Evolutionary conservation across 1,140 invertebrate genomes (phyloP).

Genomic region (Melitaea cinxia): DNA sequence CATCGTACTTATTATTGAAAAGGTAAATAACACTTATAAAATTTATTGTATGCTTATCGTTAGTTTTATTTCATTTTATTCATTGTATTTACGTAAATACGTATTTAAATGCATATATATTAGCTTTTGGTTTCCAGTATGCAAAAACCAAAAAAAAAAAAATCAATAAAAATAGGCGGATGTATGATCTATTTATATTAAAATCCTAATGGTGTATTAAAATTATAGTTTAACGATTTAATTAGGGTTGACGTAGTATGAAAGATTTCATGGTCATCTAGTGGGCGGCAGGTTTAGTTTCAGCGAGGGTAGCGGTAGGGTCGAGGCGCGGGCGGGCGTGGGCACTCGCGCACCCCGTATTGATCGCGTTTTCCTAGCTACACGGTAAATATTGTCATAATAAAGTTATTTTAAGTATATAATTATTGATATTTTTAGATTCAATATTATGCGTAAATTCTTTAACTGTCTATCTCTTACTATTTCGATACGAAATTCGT

Average conservation of each 20-base stretch:
- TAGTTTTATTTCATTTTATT: background rate
- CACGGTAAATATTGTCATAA: conserved; percentile 66
- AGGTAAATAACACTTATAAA: conserved; percentile 17
- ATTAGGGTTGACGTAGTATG: conserved; percentile 45
- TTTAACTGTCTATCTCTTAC: background rate
- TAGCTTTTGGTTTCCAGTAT: background rate
- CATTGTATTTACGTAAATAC: too few species aligned
- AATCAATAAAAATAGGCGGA: background rate
- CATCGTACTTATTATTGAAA: conserved; percentile 9
- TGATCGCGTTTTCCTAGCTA: conserved; percentile 71
- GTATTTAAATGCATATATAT: background rate
- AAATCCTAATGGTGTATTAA: background rate
- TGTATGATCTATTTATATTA: background rate
- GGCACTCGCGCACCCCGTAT: conserved; percentile 67
- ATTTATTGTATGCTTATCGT: too few species aligned
- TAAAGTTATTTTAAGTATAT: conserved; percentile 37
- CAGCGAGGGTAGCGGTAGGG: conserved; percentile 40
- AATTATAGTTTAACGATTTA: conserved; percentile 8
- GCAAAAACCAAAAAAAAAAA: background rate
- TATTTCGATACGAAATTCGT: background rate
- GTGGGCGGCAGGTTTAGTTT: conserved; percentile 63
- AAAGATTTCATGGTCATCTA: conserved; percentile 51
- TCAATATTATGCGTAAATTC: background rate
- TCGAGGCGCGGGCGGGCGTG: conserved; percentile 51
- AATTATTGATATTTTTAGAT: conserved; percentile 6